A percentile compares a stretch with the other conserved stretches of the same genome.
Conservation (phyloP, 2,888 invertebrate genomes). For the Dolichopus griseipennis region DNA sequence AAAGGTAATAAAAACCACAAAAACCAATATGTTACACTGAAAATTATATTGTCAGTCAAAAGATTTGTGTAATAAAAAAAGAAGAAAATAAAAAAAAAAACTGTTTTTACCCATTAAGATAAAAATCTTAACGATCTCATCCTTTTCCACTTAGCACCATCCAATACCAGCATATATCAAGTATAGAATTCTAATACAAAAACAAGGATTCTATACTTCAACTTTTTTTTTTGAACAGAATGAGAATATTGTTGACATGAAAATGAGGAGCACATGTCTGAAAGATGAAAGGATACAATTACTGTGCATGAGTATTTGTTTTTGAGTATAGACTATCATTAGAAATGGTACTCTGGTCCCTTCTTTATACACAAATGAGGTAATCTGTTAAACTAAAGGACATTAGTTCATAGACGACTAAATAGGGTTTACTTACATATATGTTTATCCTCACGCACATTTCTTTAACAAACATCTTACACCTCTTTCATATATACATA, state of each 20-base stretch:
- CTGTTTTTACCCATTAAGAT: not conserved
- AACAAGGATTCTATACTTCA: too few species aligned
- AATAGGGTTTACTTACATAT: too few species aligned
- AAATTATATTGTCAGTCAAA: slow-evolving; percentile 1
- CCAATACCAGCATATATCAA: not conserved
- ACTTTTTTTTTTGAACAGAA: too few species aligned
- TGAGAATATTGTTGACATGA: not conserved
- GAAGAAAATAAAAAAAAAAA: not conserved
- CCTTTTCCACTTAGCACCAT: not conserved
- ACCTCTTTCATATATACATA: too few species aligned
- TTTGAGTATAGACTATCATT: too few species aligned
- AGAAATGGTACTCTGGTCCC: too few species aligned
- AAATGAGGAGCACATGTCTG: not conserved
- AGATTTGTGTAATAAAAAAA: not conserved
- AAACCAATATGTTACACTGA: not conserved
- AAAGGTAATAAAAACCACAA: slow-evolving; percentile 3
- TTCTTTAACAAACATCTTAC: too few species aligned
- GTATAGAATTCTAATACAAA: too few species aligned
- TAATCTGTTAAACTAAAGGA: too few species aligned
- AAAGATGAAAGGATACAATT: not conserved
- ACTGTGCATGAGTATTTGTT: not conserved
- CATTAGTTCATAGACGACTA: too few species aligned
- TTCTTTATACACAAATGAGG: too few species aligned
- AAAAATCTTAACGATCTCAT: slow-evolving; percentile 6
- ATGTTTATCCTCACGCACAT: too few species aligned